Base-by-base conservation (phyloP, 2,113 vertebrate genomes). In the Damaliscus lunatus region DNA sequence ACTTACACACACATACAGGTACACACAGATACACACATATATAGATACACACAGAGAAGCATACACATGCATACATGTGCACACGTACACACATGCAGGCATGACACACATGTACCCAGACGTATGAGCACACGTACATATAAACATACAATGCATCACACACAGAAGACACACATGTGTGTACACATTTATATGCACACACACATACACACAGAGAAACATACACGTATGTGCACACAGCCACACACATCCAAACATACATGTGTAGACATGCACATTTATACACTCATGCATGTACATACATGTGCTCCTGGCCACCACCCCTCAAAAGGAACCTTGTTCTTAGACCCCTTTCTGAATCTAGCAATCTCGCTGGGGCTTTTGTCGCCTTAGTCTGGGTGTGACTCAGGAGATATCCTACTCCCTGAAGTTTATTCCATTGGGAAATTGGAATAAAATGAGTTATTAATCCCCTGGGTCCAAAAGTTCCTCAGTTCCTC, bases 361-460 rank as follows among this genome's bases (percentile, higher is more conserved):
- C 50, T 62, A 43, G 43, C 3, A 60, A 4, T 93, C n/a, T 81
- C 1, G 3, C 4, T 48, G 84, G 36, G 52, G 74, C 48, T 83
- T 87, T n/a, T 87, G 5, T 57, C 25, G 5, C 46, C 21, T 55
- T 46, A 71, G 13, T 81, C n/a, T 57, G 77, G 46, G 15, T 15
- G 11, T 74, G 62, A 82, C 33, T 82, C 53, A 25, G 67, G 27
- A 88, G 21, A 77, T 7, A 33, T 46, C 6, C 23, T 3, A 36
- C 12, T 82, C 78, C 33, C 59, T 84, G 1, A 59, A 40, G 19
- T 40, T 95, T 52, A 57, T 84, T 74, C 92, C n/a, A 5, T 13
- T 87, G 55, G 74, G 31, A 94, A 88, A 48, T 53, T 74, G 43
- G 48, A 90, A 84, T 31, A 84, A 90, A 77, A 90, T 92, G 25